phyloP scores from a whole-genome alignment of 2,888 invertebrate species.

The Diaphora mendica region DNA sequence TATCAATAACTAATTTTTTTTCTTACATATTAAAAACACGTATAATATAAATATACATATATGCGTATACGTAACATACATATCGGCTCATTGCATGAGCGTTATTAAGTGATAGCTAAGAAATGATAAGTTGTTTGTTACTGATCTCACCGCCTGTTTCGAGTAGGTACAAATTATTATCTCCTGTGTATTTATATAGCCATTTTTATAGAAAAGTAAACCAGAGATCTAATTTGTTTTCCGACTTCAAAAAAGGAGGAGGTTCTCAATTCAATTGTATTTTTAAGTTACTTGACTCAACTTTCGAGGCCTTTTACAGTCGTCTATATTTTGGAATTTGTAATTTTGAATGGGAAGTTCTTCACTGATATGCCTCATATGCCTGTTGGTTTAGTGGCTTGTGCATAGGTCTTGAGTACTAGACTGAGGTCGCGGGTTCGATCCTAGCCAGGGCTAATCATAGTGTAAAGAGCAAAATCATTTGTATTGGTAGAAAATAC shows the following conservation, averaged over 20 bases:
- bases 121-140: background rate
- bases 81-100: background rate
- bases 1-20: background rate
- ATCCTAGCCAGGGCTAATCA: too few relatives aligned
- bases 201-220: background rate
- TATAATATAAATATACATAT: background rate
- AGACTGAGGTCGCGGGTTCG: too few relatives aligned
- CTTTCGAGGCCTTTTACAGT: background rate
- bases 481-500: too few relatives aligned
- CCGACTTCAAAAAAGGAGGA: too few relatives aligned
- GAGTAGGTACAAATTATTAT: background rate
- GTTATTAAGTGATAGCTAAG: background rate
- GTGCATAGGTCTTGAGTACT: too few relatives aligned
- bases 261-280: too few relatives aligned
- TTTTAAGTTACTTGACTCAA: background rate
- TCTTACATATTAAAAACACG: background rate
- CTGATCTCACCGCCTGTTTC: background rate
- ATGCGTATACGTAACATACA: background rate
- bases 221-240: background rate
- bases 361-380: too few relatives aligned
- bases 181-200: background rate
- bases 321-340: background rate
- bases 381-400: too few relatives aligned
- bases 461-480: too few relatives aligned
- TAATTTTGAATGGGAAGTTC: background rate